phyloP scores from a whole-genome alignment of 2,888 invertebrate species.

The Zygothrica quintamaculata region DNA sequence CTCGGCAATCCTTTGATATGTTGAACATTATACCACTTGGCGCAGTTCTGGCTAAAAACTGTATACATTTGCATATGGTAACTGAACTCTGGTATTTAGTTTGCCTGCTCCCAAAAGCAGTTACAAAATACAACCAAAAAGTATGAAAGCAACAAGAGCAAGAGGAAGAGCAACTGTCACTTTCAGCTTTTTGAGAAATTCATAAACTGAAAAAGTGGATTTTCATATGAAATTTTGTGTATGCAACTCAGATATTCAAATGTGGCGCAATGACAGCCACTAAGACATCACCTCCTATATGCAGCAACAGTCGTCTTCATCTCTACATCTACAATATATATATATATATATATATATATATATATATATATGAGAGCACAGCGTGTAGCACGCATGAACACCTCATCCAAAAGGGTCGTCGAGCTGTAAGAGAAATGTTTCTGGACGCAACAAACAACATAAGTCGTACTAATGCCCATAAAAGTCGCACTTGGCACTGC shows the following conservation, averaged over 20 bases:
- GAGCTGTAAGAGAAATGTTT: conserved; percentile 43
- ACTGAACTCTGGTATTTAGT: conserved; percentile 27
- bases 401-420: conserved; percentile 53
- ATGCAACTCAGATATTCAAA: conserved; percentile 76
- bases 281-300: conserved; percentile 9
- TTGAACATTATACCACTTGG: conserved; percentile 77
- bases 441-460: conserved; percentile 71
- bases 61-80: conserved; percentile 68
- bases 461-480: conserved; percentile 79
- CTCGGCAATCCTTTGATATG: conserved; percentile 72
- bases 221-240: conserved; percentile 75
- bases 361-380: conserved; percentile 53
- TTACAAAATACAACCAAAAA: conserved; percentile 7
- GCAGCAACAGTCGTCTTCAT: too few relatives aligned
- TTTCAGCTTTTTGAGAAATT: conserved; percentile 77
- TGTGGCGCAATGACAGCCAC: conserved; percentile 68
- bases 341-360: too few relatives aligned
- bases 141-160: conserved; percentile 14
- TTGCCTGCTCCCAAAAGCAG: conserved; percentile 17
- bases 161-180: conserved; percentile 63
- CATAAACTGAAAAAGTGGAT: conserved; percentile 79
- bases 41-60: conserved; percentile 67
- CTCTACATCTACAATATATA: conserved; percentile 8
- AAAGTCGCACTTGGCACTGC: conserved; percentile 67
- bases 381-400: conserved; percentile 79